phyloP scores from a whole-genome alignment of 2,888 invertebrate species.

The Acanthosepion lycidas region DNA sequence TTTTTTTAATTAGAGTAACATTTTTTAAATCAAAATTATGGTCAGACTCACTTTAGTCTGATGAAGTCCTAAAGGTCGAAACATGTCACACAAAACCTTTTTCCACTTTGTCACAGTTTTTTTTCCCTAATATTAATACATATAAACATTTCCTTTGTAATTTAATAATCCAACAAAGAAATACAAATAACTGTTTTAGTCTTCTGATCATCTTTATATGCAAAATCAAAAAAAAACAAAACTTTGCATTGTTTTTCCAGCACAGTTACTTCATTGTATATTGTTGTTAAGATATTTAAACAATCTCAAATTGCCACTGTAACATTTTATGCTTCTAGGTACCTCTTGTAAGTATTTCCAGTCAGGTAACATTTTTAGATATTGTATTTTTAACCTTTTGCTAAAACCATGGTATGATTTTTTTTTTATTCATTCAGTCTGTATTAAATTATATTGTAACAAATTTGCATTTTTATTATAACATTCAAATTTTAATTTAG shows the following conservation, averaged over 20 bases:
- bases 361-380: not conserved
- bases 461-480: not conserved
- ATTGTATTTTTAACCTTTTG: not conserved
- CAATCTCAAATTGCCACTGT: not conserved
- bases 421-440: not conserved
- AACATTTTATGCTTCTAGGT: not conserved
- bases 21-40: no score
- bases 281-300: not conserved
- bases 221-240: no score
- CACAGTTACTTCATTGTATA: not conserved
- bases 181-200: no score
- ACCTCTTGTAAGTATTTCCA: not conserved
- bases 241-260: not conserved
- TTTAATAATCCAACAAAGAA: no score
- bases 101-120: no score
- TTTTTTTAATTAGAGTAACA: no score
- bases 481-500: not conserved
- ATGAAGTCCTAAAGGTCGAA: no score
- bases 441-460: not conserved
- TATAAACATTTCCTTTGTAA: no score
- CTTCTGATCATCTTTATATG: no score
- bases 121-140: no score
- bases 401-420: not conserved
- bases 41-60: no score
- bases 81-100: no score